Evolutionary conservation across 2,797 vertebrate genomes (phyloP), one percentile per base, ranked within the genome.

Genomic region (Sphenodon punctatus): DNA sequence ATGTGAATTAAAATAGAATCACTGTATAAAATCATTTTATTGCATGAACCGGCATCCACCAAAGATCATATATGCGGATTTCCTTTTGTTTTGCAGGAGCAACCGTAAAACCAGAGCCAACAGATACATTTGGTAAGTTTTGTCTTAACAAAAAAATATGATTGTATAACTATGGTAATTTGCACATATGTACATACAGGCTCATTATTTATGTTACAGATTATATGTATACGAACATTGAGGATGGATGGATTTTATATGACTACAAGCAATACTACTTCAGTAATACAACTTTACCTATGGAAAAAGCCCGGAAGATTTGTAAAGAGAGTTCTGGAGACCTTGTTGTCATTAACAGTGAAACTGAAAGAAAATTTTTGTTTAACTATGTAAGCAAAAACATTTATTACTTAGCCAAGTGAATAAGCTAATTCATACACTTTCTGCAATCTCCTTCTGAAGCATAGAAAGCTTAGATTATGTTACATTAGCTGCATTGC

Each of bases 201-300:
- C 20, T 17, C 61, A 46, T 19, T 58, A 5, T 32, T 32, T 27
- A 5, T 45, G 58, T 45, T 70, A 20, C 34, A 56, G 65, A 42
- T 61, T 76, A 65, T 41, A 25, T 15, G 8, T 76, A 41, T 7
- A 78, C 96, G 86, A 91, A 86, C 23, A 97, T 97, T 11, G 92
- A 93, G 25, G 97, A 98, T 66, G 97, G 97, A 49, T 98, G 98
- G 98, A 36, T 97, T 22, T 94, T 95, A 80, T 96, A 93, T 89
- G 97, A 97, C 41, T 95, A 95, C 55, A 95, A 95, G 36, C 97
- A 98, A 48, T 98, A 97, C 88, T 97, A 92, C 78, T 86, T 98
- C 63, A 97, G 97, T 90, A 87, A 41, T 5, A 89, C 96, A 1
- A 78, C 32, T 10, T 58, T 96, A 6, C 32, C 95, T 4, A 97